These are phyloP conservation scores for Actinia tenebrosa DNA, from an alignment of 64 coral and sea anemone genomes.

Conservation along the genomic window DNA sequence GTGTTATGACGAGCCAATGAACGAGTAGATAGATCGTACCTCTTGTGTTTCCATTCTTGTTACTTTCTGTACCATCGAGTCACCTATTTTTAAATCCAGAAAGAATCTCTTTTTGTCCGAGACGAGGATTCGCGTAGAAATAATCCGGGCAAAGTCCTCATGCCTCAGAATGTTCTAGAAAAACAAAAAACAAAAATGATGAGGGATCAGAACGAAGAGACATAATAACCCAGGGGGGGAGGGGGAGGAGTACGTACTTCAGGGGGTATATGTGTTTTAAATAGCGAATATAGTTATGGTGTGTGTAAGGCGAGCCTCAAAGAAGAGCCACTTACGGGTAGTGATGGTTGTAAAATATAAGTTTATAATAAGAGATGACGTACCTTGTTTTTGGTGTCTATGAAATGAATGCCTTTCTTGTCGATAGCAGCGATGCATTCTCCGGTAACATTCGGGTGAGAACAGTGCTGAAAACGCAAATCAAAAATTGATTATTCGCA, in stretches of 20 bases:
- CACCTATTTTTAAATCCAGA: slow-evolving; percentile 86
- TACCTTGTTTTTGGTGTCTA: slow-evolving; percentile 63
- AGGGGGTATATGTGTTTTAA: too few relatives aligned
- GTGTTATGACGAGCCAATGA: too few relatives aligned
- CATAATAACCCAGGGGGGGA: neutral
- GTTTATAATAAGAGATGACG: too few relatives aligned
- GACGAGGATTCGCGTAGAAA: slow-evolving; percentile 87
- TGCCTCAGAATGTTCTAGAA: slow-evolving; percentile 56
- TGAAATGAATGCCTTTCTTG: slow-evolving; percentile 80
- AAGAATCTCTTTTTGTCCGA: slow-evolving; percentile 93
- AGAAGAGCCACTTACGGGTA: too few relatives aligned
- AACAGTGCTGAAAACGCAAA: slow-evolving; percentile 57
- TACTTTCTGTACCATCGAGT: slow-evolving; percentile 93
- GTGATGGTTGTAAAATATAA: too few relatives aligned
- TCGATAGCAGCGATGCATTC: slow-evolving; percentile 87
- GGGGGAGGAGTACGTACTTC: too few relatives aligned
- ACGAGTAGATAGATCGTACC: neutral
- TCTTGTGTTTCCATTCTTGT: slow-evolving; percentile 88
- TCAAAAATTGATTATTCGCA: neutral
- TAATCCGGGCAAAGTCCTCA: slow-evolving; percentile 74
- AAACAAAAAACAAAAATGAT: neutral
- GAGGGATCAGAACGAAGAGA: neutral
- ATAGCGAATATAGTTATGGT: too few relatives aligned
- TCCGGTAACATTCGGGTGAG: slow-evolving; percentile 66
- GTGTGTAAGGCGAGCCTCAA: too few relatives aligned